Conservation (phyloP, 2,113 vertebrate genomes). For the Acanthisitta chloris region DNA sequence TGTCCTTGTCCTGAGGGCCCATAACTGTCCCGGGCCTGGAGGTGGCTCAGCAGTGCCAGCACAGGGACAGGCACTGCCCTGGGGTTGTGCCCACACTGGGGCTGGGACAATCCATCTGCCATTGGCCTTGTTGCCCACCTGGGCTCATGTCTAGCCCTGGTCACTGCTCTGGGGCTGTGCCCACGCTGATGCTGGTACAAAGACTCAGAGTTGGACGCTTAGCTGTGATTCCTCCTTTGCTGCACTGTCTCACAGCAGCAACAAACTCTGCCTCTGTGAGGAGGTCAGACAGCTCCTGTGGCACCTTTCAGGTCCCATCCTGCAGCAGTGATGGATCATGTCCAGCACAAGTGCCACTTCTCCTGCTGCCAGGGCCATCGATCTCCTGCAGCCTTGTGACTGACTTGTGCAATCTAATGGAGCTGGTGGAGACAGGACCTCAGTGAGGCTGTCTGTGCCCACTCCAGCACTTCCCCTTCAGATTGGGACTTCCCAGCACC, state of each 20-base stretch:
- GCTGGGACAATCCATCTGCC: too few relatives aligned
- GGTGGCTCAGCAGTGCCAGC: neutral
- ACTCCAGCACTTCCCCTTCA: neutral
- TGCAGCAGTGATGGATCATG: neutral
- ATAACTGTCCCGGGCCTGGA: neutral
- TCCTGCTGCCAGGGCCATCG: conserved; percentile 4
- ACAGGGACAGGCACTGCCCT: neutral
- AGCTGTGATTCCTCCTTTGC: neutral
- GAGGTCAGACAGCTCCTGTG: neutral
- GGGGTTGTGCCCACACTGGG: neutral
- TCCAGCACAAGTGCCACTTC: neutral
- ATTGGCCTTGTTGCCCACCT: too few relatives aligned
- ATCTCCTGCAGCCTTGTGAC: conserved; percentile 38
- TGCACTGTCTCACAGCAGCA: fast-evolving
- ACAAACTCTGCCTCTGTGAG: neutral
- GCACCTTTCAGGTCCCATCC: neutral
- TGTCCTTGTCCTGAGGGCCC: neutral
- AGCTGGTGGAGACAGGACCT: neutral
- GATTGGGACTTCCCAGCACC: neutral
- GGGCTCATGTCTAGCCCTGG: too few relatives aligned
- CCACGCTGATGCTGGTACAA: too few relatives aligned
- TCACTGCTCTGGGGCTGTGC: too few relatives aligned
- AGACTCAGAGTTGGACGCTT: too few relatives aligned
- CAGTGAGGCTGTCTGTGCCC: neutral
- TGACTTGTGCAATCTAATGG: conserved; percentile 16